A percentile compares a stretch with the other conserved stretches of the same genome.
phyloP scores from a whole-genome alignment of 37 sponge, comb jelly and placozoan genomes.

The Amphimedon queenslandica region DNA sequence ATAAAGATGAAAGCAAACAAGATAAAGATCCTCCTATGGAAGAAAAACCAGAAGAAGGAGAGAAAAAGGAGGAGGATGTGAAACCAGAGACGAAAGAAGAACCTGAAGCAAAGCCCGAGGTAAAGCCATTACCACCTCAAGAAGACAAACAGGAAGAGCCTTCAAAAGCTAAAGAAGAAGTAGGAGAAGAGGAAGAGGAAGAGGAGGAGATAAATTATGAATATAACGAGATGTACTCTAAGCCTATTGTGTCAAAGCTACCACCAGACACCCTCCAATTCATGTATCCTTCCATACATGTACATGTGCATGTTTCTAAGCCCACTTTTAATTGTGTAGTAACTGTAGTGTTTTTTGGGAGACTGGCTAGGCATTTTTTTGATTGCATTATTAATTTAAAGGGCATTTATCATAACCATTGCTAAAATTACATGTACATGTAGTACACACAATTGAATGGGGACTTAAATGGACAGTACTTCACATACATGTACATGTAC shows the following conservation, averaged over 20 bases:
- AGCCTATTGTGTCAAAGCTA: neutral
- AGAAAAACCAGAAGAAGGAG: slow-evolving; percentile 8
- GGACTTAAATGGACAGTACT: too few relatives aligned
- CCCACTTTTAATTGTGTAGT: too few relatives aligned
- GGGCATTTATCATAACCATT: too few relatives aligned
- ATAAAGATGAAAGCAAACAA: slow-evolving; percentile 1
- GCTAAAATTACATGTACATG: too few relatives aligned
- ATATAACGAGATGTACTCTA: neutral
- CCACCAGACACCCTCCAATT: neutral
- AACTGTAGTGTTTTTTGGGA: too few relatives aligned
- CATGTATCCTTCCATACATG: neutral
- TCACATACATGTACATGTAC: too few relatives aligned
- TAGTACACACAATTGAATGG: too few relatives aligned
- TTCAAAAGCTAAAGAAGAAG: slow-evolving; percentile 4
- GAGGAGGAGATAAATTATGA: neutral
- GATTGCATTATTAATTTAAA: too few relatives aligned
- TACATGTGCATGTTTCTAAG: neutral
- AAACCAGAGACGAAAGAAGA: slow-evolving; percentile 11
- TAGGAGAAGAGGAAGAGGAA: too few relatives aligned
- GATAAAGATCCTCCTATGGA: neutral
- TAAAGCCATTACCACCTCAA: slow-evolving; percentile 6
- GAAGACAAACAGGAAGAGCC: neutral
- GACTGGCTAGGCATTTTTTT: too few relatives aligned
- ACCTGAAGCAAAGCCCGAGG: slow-evolving; percentile 11
- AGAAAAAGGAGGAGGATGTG: slow-evolving; percentile 4